Conservation (phyloP, 2,113 vertebrate genomes). For the Climacteris rufus region DNA sequence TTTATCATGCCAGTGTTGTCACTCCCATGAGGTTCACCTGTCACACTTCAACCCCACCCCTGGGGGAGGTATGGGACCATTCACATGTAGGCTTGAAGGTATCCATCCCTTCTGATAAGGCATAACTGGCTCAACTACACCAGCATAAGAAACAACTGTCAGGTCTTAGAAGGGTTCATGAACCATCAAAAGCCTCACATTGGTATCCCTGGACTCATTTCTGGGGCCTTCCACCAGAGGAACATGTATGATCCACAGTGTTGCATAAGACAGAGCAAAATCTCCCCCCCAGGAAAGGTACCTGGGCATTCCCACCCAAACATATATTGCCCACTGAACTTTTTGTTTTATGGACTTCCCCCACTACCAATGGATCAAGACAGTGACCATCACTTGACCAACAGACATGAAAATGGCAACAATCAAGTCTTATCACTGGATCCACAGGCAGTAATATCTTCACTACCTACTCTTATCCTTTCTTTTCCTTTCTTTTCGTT, state of each 20-base stretch:
- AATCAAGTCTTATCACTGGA: not conserved
- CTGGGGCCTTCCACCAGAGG: not conserved
- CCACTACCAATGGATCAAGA: accelerated
- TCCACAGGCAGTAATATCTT: not conserved
- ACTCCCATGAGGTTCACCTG: not conserved
- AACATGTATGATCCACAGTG: not conserved
- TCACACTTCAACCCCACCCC: not conserved
- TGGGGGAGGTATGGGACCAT: not conserved
- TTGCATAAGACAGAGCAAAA: not conserved
- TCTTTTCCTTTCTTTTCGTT: not conserved
- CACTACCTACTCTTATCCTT: not conserved
- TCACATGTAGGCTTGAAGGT: not conserved
- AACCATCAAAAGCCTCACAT: not conserved
- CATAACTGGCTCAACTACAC: not conserved
- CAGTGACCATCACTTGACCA: not conserved
- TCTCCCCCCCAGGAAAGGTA: not conserved
- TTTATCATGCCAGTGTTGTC: not conserved
- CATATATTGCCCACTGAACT: not conserved
- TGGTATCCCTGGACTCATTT: not conserved
- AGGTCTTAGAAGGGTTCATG: not conserved
- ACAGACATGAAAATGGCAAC: not conserved
- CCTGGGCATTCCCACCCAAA: not conserved
- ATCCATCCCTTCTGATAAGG: not conserved
- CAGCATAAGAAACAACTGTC: not conserved
- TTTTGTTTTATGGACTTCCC: not conserved